These are phyloP conservation scores for Gila orcuttii DNA, from an alignment of 2,113 vertebrate species.

Conservation along the genomic window DNA sequence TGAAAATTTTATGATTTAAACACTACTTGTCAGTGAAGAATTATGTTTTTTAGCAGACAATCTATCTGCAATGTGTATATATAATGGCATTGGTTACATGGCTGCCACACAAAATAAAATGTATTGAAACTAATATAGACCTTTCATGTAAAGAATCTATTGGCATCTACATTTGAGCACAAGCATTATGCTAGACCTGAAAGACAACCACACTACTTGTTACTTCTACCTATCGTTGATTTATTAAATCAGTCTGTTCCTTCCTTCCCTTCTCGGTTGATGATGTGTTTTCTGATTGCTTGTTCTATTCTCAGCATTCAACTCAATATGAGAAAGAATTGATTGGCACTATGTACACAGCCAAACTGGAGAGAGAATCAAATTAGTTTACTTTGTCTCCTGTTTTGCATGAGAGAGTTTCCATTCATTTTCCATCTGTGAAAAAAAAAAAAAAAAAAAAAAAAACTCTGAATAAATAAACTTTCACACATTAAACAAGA, in stretches of 20 bases:
- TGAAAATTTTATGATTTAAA: not conserved
- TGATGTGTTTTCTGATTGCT: conserved; percentile 30
- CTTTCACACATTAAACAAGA: conserved; percentile 9
- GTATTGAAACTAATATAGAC: no score
- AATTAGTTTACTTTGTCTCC: conserved; percentile 38
- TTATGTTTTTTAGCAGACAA: not conserved
- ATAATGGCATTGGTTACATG: not conserved
- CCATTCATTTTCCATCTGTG: not conserved
- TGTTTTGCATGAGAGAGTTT: conserved; percentile 34
- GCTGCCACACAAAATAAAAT: not conserved
- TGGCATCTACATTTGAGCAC: not conserved
- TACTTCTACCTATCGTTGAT: not conserved
- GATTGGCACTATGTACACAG: conserved; percentile 31
- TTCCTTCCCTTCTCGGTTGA: not conserved
- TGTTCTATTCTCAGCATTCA: not conserved
- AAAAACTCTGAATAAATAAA: not conserved
- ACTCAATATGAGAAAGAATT: conserved; percentile 4
- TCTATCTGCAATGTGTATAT: not conserved
- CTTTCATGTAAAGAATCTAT: not conserved
- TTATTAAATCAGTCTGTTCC: conserved; percentile 25
- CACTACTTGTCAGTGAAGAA: not conserved
- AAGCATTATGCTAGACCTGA: not conserved
- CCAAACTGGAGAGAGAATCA: conserved; percentile 4
- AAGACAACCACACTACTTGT: not conserved
- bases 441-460: not conserved